Conservation (phyloP, 2,888 invertebrate genomes). For the Falcaria lacertinaria region DNA sequence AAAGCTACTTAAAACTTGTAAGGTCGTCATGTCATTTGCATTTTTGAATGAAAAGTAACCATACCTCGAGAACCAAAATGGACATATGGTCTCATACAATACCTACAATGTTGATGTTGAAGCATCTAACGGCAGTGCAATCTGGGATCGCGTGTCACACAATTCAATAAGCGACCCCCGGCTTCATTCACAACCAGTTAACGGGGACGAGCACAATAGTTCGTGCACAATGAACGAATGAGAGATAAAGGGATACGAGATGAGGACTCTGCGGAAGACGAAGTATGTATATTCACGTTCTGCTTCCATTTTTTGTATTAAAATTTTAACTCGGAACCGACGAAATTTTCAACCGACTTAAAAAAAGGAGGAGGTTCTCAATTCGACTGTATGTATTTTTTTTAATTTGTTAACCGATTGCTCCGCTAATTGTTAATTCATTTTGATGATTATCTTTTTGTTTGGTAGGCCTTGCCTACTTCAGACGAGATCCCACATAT, state of each 20-base stretch:
- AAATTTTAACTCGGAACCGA: no score
- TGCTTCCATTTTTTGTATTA: neutral
- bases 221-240: constrained; percentile 26
- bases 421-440: no score
- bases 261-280: neutral
- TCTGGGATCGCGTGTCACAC: constrained; percentile 45
- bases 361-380: no score
- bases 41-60: no score
- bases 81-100: neutral
- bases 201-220: constrained; percentile 29
- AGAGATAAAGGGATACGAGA: constrained; percentile 3
- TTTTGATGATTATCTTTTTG: no score
- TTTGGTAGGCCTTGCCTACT: no score
- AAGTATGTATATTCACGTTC: neutral
- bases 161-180: constrained; percentile 47
- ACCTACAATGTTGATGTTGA: constrained; percentile 1
- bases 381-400: no score
- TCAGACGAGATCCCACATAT: no score
- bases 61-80: neutral
- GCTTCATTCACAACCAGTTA: constrained; percentile 40
- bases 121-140: constrained; percentile 3
- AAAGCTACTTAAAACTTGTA: no score
- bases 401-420: no score
- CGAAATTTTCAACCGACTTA: no score
- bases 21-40: no score